Evolutionary conservation across 2,888 invertebrate species (phyloP), one percentile per base, ranked within the genome.

Genomic region (Drosophila leonis): DNA sequence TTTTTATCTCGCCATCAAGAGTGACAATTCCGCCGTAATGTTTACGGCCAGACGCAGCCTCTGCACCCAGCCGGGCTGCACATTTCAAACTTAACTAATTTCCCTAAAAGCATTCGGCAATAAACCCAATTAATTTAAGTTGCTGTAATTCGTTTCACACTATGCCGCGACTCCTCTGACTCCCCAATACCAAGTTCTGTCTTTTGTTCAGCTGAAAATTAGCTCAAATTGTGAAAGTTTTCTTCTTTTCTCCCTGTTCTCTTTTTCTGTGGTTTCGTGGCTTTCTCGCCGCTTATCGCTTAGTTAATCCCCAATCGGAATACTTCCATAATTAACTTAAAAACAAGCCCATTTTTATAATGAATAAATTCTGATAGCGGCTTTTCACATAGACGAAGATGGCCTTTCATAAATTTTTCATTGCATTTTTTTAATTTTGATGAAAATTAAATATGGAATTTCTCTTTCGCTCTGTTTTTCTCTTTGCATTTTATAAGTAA

Each of bases 101-200:
- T 88, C 74, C 75, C 83, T 86, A 90, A 86, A 86, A 86, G 86
- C 86, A 88, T 86, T 86, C 85, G 60, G 76, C 86, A 88, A 90
- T 86, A 90, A 86, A 90, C 88, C 79, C 90, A 86, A 86, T 86
- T 86, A 86, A 86, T 90, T 86, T 85, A 80, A 80, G 75, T 80
- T 89, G 78, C 71, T 72, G 82, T 78, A 87, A 84, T 85, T 89
- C 74, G 70, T 66, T 72, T 83, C 82, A 76, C 79, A 83, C 89
- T 70, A 72, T 61, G 37, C 63, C 37, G 13, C 29, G 27, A 15
- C 65, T 31, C 54, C n/a, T 48, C 51, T 29, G 9, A 8, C n/a
- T 9, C 20, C 18, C 6, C 42, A 8, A 0, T 15, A 0, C 35
- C 24, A 44, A 24, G 35, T 39, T 24, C 33, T 33, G 12, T 29